phyloP scores from a whole-genome alignment of 2,113 vertebrate species.

The Microtus pennsylvanicus region DNA sequence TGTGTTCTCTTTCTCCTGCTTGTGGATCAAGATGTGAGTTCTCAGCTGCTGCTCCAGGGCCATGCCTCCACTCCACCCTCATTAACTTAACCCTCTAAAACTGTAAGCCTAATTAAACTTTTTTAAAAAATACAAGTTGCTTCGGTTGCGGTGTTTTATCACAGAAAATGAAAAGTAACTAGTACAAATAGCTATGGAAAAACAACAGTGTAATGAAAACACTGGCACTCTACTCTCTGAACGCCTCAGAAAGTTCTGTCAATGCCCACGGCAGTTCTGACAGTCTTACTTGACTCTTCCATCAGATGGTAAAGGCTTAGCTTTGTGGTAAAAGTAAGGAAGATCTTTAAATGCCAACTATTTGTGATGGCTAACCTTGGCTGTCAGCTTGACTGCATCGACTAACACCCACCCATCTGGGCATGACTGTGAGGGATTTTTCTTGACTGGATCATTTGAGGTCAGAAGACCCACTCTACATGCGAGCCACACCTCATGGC shows the following conservation, averaged over 20 bases:
- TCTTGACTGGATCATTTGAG: neutral
- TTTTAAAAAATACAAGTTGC: neutral
- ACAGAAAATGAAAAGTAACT: neutral
- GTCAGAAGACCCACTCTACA: neutral
- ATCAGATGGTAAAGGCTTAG: neutral
- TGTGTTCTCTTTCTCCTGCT: neutral
- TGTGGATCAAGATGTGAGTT: neutral
- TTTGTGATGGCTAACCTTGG: neutral
- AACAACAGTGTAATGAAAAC: neutral
- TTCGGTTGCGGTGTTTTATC: neutral
- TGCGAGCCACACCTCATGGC: neutral
- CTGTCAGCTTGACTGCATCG: neutral
- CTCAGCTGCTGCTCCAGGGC: neutral
- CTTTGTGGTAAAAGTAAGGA: neutral
- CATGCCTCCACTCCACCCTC: neutral
- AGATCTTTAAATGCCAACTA: neutral
- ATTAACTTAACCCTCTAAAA: neutral
- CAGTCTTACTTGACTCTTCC: neutral
- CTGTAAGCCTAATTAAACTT: neutral
- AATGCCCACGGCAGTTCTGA: neutral
- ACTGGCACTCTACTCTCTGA: no score
- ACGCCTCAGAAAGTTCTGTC: neutral
- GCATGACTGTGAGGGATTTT: neutral
- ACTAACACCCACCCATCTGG: neutral
- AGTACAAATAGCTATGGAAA: neutral